Evolutionary conservation across 37 sponge, comb jelly and placozoan genomes (phyloP), one percentile per base, ranked within the genome.

Genomic region (Ianthella basta): DNA sequence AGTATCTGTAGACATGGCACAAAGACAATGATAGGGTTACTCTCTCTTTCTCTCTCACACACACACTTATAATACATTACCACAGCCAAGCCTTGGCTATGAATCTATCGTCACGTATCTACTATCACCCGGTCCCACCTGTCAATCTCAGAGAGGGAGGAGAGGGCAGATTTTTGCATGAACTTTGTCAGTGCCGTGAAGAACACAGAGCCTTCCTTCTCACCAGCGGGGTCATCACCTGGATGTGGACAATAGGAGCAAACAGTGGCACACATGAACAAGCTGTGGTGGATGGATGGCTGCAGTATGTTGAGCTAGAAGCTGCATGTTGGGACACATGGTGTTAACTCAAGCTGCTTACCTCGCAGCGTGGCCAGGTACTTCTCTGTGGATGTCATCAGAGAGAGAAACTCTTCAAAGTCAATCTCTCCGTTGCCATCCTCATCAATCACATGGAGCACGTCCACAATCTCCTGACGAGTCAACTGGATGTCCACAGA

Each of bases 371-470:
- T 81, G 0, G 70, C 82, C 36, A 82, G 78, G 59, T 63, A 86
- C 59, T 82, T 85, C 29, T 86, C 90, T 16, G 83, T 90, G 24
- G 90, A 90, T 3, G 90, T 90, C 90, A 90, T 90, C 44, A 86
- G 83, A 0, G 86, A 64, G 15, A 90, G 67, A 41, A 85, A 86
- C 75, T 91, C 91, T 21, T 87, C 88, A 80, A 91, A 91, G 60
- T 91, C 91, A 44, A 91, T 87, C 55, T 87, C 91, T 44, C 91
- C 91, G 78, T 91, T 91, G 29, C 91, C 87, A 67, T 87, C 91
- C 66, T 86, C 84, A 68, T 91, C 87, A 64, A 91, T 87, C 0
- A 87, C 88, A 10, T 75, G 63, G 34, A 91, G 81, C 0, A 91
- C 87, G 65, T 84, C 87, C 20, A 84, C 60, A 15, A 91, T 83